Base-by-base conservation (phyloP, 2,888 invertebrate species). In the Phragmatobia fuliginosa region DNA sequence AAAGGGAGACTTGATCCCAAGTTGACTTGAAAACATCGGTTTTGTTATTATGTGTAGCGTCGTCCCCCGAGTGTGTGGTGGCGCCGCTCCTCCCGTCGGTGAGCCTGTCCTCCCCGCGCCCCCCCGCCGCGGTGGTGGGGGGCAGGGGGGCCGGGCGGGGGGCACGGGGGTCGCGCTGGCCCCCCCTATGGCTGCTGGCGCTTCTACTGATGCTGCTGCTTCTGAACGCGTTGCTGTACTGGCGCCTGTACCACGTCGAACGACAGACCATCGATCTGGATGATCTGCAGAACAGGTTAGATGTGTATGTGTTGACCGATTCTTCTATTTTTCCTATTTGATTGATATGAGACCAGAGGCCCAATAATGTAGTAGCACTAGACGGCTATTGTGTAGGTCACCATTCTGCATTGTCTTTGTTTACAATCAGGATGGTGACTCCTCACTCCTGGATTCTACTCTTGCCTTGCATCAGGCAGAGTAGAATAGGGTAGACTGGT, bases 241-340 rank as follows among this genome's bases (percentile, higher is more conserved):
- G 97, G 94, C 97, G 97, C 93, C 95, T 99, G 80, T 97, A 97
- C 97, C 95, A 96, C 79, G 90, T 97, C 76, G 97, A 98, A 88
- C 96, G 96, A 74, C 68, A 72, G 21, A 60, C 59, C 49, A 59
- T 82, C 21, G 82, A 87, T 32, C 65, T 87, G 4, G 85, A 88
- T 2, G 86, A 88, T 28, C 68, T 91, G 58, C 90, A 91, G 68
- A 77, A 83, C 74, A 88, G 89, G 91, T 90, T 1, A 68, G 77
- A 62, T 16, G 59, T 61, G 65, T 62, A 60, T 21, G 60, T 66
- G 38, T 21, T 62, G 16, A 28, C n/a, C 11, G 14, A 4, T 60
- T 6, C 3, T 25, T 28, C 16, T 0, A 14, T 0, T 62, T 8
- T 28, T 21, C 4, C 36, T n/a, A 33, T 58, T 52, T 14, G 11